Evolutionary conservation across 2,888 invertebrate genomes (phyloP), one percentile per base, ranked within the genome.

Genomic region (Drosophila acutilabella): DNA sequence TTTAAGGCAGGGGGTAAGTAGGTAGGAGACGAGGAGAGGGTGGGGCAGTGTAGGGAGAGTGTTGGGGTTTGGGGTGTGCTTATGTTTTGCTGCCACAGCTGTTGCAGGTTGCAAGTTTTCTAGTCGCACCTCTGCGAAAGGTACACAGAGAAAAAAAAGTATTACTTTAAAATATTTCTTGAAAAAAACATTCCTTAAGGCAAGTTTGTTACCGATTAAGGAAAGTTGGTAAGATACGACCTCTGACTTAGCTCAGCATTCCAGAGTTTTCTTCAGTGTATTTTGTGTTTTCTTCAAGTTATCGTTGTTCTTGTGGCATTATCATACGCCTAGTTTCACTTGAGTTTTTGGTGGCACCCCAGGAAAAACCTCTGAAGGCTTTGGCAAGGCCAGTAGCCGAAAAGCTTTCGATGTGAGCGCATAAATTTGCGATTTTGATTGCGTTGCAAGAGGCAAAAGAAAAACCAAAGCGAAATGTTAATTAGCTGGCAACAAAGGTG

Each of bases 351-450:
- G 23, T 75, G 57, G 47, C 26, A 45, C 53, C 18, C 36, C 33
- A n/a, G 18, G 10, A 13, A 42, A 16, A 44, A 4, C 42, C 33
- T 33, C 16, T 4, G 16, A 45, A 52, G 47, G 26, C 44, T 6
- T 45, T 59, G 51, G 41, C 87, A 81, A 81, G 80, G 87, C 77
- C 84, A 74, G 62, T 42, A 64, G 69, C 58, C 70, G 30, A 58
- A 69, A 44, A 52, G 59, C 61, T 53, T 59, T 51, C 70, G 41
- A 78, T 71, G 61, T 65, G 73, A 64, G 30, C 73, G 80, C 83
- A 85, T 82, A 75, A 70, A 82, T 80, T 84, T 84, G 48, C 36
- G 72, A 65, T 73, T 69, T 69, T 77, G 71, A 77, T 80, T 76
- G 73, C 81, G 60, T 47, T 67, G 38, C 72, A 60, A 61, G 47